These are phyloP conservation scores for Rhynchonycteris naso DNA, from an alignment of 2,797 vertebrate genomes.

Conservation along the genomic window DNA sequence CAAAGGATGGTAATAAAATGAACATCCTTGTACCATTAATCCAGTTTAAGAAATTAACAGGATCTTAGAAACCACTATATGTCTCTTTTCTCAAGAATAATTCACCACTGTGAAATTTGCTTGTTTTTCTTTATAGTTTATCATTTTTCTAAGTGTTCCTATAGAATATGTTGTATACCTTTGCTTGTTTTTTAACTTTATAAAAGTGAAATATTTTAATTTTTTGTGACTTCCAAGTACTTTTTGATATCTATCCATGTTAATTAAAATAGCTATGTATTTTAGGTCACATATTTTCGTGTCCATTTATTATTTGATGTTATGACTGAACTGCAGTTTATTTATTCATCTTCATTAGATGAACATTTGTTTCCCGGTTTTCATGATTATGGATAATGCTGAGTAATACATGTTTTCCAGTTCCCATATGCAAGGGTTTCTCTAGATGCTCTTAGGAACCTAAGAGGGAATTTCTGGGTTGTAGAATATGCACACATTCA, in stretches of 20 bases:
- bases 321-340: not conserved
- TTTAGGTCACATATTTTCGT: not conserved
- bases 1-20: not conserved
- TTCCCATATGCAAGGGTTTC: not conserved
- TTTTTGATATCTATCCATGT: not conserved
- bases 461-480: not conserved
- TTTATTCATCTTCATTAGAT: not conserved
- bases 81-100: not conserved
- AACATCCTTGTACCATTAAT: not conserved
- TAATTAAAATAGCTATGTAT: not conserved
- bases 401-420: not conserved
- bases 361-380: not conserved
- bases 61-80: not conserved
- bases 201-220: not conserved
- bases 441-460: not conserved
- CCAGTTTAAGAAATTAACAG: not conserved
- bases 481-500: not conserved
- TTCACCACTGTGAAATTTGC: not conserved
- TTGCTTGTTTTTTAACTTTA: not conserved
- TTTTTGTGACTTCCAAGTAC: not conserved
- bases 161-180: not conserved
- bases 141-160: not conserved
- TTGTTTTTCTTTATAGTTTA: not conserved
- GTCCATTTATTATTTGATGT: not conserved
- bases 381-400: not conserved